Percentiles rank a stretch among this genome's conserved stretches.
These are phyloP conservation scores for Exephanes ischioxanthus DNA, from an alignment of 2,888 invertebrate genomes.

Conservation along the genomic window DNA sequence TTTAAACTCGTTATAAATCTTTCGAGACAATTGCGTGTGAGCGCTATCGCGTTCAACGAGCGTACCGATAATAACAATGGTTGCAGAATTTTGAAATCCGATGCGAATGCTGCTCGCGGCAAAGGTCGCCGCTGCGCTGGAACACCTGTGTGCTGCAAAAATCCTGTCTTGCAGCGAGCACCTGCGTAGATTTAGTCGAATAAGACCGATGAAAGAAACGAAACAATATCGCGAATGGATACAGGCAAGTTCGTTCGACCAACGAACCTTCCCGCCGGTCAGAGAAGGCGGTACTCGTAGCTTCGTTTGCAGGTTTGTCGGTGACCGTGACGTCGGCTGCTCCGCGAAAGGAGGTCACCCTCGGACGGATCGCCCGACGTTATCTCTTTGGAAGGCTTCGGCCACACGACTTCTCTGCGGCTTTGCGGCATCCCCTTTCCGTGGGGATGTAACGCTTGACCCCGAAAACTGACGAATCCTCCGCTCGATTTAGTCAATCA, in stretches of 20 bases:
- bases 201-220: conserved; percentile 15
- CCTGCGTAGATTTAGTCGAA: conserved; percentile 56
- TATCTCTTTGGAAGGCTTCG: conserved; percentile 69
- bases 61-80: background rate
- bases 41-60: background rate
- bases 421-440: conserved; percentile 22
- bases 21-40: conserved; percentile 8
- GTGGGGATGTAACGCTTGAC: conserved; percentile 44
- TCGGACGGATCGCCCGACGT: conserved; percentile 55
- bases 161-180: conserved; percentile 43
- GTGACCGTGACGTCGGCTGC: conserved; percentile 65
- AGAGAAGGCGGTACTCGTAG: conserved; percentile 33
- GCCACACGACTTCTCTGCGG: conserved; percentile 13
- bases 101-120: conserved; percentile 10
- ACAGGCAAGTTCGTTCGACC: background rate
- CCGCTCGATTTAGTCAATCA: background rate
- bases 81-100: conserved; percentile 37
- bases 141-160: conserved; percentile 25
- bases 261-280: conserved; percentile 40
- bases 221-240: conserved; percentile 40
- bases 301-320: conserved; percentile 56
- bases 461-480: conserved; percentile 24
- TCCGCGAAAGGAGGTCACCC: conserved; percentile 71
- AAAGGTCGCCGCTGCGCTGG: conserved; percentile 32
- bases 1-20: conserved; percentile 23